Percentiles rank a stretch among this genome's conserved stretches.
Evolutionary conservation across 64 coral and sea anemone genomes (phyloP).

Genomic region (Acropora tenuis): DNA sequence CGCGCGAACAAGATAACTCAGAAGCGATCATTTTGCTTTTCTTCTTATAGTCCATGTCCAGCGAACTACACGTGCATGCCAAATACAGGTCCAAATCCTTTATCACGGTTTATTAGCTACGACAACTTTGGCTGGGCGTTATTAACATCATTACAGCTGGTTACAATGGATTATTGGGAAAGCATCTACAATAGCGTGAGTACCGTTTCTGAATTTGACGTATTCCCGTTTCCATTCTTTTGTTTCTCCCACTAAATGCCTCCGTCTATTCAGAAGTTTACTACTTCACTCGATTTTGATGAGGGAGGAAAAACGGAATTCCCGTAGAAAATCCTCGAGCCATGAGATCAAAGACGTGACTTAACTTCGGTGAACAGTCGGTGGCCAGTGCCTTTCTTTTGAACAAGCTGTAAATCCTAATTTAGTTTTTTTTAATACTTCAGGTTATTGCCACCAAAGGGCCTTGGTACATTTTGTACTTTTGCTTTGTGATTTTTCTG

Average conservation of each 20-base stretch:
- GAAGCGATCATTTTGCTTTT: neutral
- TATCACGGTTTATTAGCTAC: slow-evolving; percentile 85
- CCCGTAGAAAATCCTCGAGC: too few species aligned
- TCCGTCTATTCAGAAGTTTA: too few species aligned
- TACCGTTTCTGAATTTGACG: neutral
- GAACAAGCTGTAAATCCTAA: too few species aligned
- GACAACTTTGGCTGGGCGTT: slow-evolving; percentile 84
- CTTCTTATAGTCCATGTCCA: slow-evolving; percentile 63
- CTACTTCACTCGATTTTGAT: neutral
- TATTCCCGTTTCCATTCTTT: neutral
- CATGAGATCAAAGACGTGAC: too few species aligned
- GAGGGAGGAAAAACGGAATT: neutral
- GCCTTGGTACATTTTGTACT: slow-evolving; percentile 85
- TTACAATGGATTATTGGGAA: slow-evolving; percentile 96
- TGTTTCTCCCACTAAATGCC: too few species aligned
- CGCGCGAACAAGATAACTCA: too few species aligned
- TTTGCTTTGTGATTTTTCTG: slow-evolving; percentile 90
- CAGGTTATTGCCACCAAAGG: slow-evolving; percentile 91
- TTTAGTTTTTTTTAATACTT: neutral
- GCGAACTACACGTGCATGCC: slow-evolving; percentile 76
- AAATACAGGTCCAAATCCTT: slow-evolving; percentile 71
- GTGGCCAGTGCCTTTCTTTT: too few species aligned
- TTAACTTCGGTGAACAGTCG: too few species aligned
- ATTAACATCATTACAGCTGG: slow-evolving; percentile 81
- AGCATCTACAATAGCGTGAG: slow-evolving; percentile 92